Base-by-base conservation (phyloP, 2,113 vertebrate species). In the Corydoras sp. region DNA sequence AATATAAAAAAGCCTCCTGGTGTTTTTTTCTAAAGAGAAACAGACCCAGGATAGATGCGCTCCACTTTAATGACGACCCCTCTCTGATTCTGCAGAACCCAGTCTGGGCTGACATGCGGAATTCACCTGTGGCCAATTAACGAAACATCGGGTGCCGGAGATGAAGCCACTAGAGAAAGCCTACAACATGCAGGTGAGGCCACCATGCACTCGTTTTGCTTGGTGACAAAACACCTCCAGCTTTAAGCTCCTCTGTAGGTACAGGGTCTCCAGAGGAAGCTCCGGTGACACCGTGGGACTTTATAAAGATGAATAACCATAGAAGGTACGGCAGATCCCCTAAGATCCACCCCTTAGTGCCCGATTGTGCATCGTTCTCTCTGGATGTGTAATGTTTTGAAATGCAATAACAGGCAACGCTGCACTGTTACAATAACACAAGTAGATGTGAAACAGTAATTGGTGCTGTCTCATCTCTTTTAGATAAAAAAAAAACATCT, bases 61-160 rank as follows among this genome's bases (percentile, higher is more conserved):
- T 74, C 65, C 65, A 62, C 71, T 76, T 76, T 81, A 71, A 78
- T 72, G 60, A 65, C 68, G 15, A 63, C 71, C 65, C 62, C 31
- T 75, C 62, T 72, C 69, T 62, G 65, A 74, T 77, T 69, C 51
- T 24, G 18, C 43, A 30, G 59, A 64, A 62, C 13, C 58, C 71
- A 3, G 64, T 35, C 65, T 24, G 53, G 53, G 66, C 69, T 70
- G 72, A 81, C 70, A 72, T 35, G 32, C 51, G 58, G 24, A 48
- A 71, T 54, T 79, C 82, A 81, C 78, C 74, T 68, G 80, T 80
- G 82, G 82, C 82, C 82, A 83, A 83, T 83, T 83, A 83, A 63
- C 51, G 74, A 18, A 74, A 81, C 72, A 68, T 73, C 69, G 50
- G 78, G 71, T 75, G 71, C 73, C 67, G 31, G 32, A 51, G 72